A percentile compares a stretch with the other conserved stretches of the same genome.
Evolutionary conservation across 2,888 invertebrate species (phyloP).

Genomic region (Hirtodrosophila confusa): DNA sequence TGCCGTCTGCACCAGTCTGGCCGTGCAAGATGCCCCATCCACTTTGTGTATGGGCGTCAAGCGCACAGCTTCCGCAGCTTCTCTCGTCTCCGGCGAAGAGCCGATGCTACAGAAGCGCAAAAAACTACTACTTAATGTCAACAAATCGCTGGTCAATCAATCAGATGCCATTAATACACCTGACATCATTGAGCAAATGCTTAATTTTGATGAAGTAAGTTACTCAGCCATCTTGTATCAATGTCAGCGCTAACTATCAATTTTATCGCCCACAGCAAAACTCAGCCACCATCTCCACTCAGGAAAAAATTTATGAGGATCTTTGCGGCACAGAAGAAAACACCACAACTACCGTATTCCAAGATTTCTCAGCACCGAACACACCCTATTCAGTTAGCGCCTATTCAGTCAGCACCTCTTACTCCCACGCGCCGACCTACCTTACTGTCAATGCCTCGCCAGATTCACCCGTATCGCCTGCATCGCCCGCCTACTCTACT

Average conservation of each 20-base stretch:
- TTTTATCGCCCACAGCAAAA: slow-evolving; percentile 23
- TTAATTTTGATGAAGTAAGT: slow-evolving; percentile 46
- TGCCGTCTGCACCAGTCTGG: slow-evolving; percentile 20
- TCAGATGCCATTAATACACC: slow-evolving; percentile 54
- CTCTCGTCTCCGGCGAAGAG: slow-evolving; percentile 19
- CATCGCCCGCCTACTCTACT: slow-evolving; percentile 69
- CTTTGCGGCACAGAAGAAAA: slow-evolving; percentile 49
- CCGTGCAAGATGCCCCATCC: slow-evolving; percentile 18
- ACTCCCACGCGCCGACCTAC: slow-evolving; percentile 48
- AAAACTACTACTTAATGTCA: slow-evolving; percentile 54
- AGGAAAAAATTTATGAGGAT: slow-evolving; percentile 39
- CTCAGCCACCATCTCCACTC: slow-evolving; percentile 23
- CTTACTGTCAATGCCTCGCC: slow-evolving; percentile 43
- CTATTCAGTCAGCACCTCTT: slow-evolving; percentile 54
- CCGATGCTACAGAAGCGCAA: slow-evolving; percentile 63
- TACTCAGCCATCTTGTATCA: neutral
- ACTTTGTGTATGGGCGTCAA: slow-evolving; percentile 38
- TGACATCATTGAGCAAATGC: slow-evolving; percentile 53
- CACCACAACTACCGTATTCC: slow-evolving; percentile 23
- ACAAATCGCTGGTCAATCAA: slow-evolving; percentile 19
- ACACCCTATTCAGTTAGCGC: slow-evolving; percentile 72
- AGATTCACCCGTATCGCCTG: slow-evolving; percentile 66
- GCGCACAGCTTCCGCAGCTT: slow-evolving; percentile 51
- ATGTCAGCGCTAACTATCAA: slow-evolving; percentile 17
- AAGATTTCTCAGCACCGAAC: slow-evolving; percentile 62